These are phyloP conservation scores for Chironomus tepperi DNA, from an alignment of 1,140 invertebrate genomes.

Conservation along the genomic window DNA sequence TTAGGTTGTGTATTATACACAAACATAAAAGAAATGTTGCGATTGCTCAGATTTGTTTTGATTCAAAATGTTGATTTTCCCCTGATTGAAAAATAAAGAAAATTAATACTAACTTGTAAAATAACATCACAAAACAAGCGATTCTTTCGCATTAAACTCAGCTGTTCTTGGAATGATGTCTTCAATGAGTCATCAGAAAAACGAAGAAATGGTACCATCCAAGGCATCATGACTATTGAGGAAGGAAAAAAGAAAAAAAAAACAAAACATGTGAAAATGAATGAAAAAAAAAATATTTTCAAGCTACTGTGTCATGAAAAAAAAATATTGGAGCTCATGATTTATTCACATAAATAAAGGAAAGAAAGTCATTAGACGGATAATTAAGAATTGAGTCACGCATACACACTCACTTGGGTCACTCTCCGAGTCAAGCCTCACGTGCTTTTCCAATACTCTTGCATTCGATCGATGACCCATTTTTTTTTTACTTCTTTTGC, in stretches of 20 bases:
- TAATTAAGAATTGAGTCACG: not conserved
- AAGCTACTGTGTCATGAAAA: too few species aligned
- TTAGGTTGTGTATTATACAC: too few species aligned
- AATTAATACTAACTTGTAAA: slow-evolving; percentile 56
- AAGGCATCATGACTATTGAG: slow-evolving; percentile 18
- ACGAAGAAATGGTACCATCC: slow-evolving; percentile 24
- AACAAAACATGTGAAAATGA: not conserved
- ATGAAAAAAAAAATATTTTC: too few species aligned
- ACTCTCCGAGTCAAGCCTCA: not conserved
- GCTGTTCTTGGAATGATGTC: slow-evolving; percentile 42
- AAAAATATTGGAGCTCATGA: too few species aligned
- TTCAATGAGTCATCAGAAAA: slow-evolving; percentile 26
- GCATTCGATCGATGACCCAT: slow-evolving; percentile 4
- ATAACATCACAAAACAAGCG: slow-evolving; percentile 71
- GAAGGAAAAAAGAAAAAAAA: not conserved
- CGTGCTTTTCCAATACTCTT: not conserved
- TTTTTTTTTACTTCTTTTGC: not conserved
- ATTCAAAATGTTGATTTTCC: too few species aligned
- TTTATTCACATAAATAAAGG: too few species aligned
- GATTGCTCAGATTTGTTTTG: too few species aligned
- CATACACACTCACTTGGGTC: not conserved
- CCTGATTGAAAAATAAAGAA: too few species aligned
- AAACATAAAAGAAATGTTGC: too few species aligned
- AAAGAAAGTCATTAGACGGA: not conserved
- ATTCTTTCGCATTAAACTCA: slow-evolving; percentile 68